Evolutionary conservation across 2,797 vertebrate genomes (phyloP).

Genomic region (Schizothorax lantsangensis): DNA sequence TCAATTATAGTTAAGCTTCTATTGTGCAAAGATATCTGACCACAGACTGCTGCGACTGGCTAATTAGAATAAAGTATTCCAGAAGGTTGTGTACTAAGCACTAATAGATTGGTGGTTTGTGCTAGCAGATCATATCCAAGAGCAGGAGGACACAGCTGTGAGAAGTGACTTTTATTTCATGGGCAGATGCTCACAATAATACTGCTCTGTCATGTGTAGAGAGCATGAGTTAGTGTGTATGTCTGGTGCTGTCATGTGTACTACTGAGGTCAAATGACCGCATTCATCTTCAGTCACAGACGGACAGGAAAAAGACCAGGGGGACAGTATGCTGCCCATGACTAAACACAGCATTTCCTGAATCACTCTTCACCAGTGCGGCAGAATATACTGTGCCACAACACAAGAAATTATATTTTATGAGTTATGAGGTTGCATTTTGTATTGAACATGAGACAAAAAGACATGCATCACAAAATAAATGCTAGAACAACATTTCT

Average conservation of each 20-base stretch:
- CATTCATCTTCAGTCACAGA: conserved; percentile 39
- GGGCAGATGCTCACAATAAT: conserved; percentile 50
- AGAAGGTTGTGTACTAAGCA: conserved; percentile 39
- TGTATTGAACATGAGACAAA: background rate
- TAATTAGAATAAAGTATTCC: conserved; percentile 5
- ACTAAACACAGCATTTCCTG: conserved; percentile 5
- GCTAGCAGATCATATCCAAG: background rate
- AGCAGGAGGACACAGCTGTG: conserved; percentile 70
- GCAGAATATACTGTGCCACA: background rate
- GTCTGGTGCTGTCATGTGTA: conserved; percentile 21
- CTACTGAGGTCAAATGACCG: conserved; percentile 16
- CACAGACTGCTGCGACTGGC: background rate
- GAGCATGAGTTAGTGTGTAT: background rate
- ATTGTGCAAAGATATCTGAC: background rate
- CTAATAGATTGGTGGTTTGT: conserved; percentile 15
- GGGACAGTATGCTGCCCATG: background rate
- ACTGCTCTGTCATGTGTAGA: conserved; percentile 31
- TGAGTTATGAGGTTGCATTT: background rate
- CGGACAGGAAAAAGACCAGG: background rate
- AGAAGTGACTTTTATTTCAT: conserved; percentile 62
- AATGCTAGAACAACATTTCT: background rate
- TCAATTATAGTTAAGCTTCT: background rate
- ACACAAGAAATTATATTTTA: background rate
- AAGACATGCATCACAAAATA: background rate
- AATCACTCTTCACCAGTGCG: background rate